Percentiles rank a stretch among this genome's conserved stretches.
phyloP scores from a whole-genome alignment of 2,797 vertebrate species.

The Limosa lapponica region DNA sequence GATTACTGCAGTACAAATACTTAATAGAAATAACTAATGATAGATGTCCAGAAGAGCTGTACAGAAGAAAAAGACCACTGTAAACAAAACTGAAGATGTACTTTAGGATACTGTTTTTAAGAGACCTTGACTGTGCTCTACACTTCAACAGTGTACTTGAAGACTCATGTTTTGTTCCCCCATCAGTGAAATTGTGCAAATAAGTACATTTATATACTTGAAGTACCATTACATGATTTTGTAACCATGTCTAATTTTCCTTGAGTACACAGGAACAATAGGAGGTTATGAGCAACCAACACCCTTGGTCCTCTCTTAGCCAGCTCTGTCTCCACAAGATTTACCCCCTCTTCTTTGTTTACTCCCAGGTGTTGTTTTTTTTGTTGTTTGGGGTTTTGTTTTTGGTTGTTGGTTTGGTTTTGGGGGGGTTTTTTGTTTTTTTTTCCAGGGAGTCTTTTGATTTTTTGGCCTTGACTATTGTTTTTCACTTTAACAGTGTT shows the following conservation, averaged over 20 bases:
- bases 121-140: background rate
- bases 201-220: background rate
- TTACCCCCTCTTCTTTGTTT: rapidly evolving
- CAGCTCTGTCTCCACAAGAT: background rate
- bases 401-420: too few species aligned
- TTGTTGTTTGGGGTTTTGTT: too few species aligned
- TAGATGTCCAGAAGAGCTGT: background rate
- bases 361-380: background rate
- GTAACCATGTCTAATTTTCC: background rate
- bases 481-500: background rate
- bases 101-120: background rate
- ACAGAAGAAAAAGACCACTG: background rate
- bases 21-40: background rate
- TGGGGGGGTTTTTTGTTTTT: too few species aligned
- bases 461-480: background rate
- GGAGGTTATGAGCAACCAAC: background rate
- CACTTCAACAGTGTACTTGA: background rate
- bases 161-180: background rate
- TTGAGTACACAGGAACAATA: background rate
- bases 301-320: background rate
- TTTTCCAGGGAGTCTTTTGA: background rate
- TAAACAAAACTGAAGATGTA: background rate
- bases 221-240: background rate
- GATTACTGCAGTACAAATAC: background rate
- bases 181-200: background rate